These are phyloP conservation scores for Scartelaos histophorus DNA, from an alignment of 2,113 vertebrate genomes.

Conservation along the genomic window DNA sequence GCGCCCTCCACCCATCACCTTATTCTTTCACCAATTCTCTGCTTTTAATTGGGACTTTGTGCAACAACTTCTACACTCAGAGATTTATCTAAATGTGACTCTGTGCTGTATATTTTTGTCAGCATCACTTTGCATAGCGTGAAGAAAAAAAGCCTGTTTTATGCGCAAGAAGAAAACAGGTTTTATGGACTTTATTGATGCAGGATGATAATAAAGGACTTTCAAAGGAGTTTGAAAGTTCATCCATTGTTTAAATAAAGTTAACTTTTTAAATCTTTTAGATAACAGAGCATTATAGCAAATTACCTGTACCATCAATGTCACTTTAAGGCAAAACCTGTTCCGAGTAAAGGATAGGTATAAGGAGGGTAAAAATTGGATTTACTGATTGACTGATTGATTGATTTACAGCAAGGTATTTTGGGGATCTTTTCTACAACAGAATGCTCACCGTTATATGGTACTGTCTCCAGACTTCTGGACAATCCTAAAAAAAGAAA, in stretches of 20 bases:
- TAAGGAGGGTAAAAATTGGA: neutral
- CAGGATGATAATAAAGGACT: neutral
- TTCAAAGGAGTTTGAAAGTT: neutral
- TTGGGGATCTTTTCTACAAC: neutral
- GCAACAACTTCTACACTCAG: constrained; percentile 16
- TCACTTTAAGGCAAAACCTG: no score
- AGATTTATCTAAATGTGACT: constrained; percentile 30
- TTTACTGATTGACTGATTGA: neutral
- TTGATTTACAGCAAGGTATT: neutral
- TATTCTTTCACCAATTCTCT: constrained; percentile 36
- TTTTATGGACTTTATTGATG: neutral
- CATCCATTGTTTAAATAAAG: neutral
- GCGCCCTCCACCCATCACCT: constrained; percentile 13
- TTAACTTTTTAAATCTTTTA: no score
- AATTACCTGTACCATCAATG: no score
- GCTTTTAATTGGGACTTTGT: constrained; percentile 49
- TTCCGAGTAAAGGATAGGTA: no score
- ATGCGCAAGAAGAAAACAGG: neutral
- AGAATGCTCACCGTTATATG: constrained; percentile 91
- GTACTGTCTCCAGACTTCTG: constrained; percentile 99
- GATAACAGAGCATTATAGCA: no score
- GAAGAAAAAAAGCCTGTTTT: neutral
- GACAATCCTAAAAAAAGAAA: constrained; percentile 82
- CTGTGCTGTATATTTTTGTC: constrained; percentile 1
- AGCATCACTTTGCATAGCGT: neutral